Base-by-base conservation (phyloP, 30 jellyfish, hydroid and myxozoan species). In the Pelagia noctiluca region DNA sequence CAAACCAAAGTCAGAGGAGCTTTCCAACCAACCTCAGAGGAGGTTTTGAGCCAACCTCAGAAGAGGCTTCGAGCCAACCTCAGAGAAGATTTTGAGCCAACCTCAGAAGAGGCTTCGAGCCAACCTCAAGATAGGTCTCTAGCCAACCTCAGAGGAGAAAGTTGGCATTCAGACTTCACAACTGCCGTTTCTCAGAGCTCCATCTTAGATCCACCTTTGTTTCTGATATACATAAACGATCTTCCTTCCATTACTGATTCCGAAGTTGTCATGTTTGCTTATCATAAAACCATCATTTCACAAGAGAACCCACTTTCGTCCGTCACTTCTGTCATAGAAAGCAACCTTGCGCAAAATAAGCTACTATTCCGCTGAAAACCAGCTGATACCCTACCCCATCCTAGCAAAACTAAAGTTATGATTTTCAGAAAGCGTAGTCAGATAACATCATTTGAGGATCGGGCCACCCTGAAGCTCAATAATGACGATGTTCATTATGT, bases 401-500 rank as follows among this genome's bases (percentile, higher is more conserved):
- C 57, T 16, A 42, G 57, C 57, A 42, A 42, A 16, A 42, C 57
- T 42, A 42, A 42, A 42, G 57, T 42, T 5, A 42, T 42, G 57
- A 42, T 42, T 42, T 42, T 42, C 57, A 42, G 57, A 8, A n/a
- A n/a, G n/a, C n/a, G n/a, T n/a, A n/a, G n/a, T n/a, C n/a, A n/a
- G n/a, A 42, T 42, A 5, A 42, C 38, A 33, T 2, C 35, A 3
- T 37, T 60, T 30, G 34, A 60, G 34, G 73, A 60, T 60, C 33
- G 73, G 29, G 73, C 73, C 73, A 30, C 34, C 34, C 35, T 65
- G 35, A 1, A 35, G 50, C 78, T 65, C 78, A 65, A 65, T 38
- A 65, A 65, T 65, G 78, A 35, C 50, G 62, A 65, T n/a, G 35
- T 65, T 65, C 50, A 65, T 21, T 26, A 65, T 65, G 78, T 65